Conservation (phyloP, 2,888 invertebrate genomes). For the Anthoptus insignis region DNA sequence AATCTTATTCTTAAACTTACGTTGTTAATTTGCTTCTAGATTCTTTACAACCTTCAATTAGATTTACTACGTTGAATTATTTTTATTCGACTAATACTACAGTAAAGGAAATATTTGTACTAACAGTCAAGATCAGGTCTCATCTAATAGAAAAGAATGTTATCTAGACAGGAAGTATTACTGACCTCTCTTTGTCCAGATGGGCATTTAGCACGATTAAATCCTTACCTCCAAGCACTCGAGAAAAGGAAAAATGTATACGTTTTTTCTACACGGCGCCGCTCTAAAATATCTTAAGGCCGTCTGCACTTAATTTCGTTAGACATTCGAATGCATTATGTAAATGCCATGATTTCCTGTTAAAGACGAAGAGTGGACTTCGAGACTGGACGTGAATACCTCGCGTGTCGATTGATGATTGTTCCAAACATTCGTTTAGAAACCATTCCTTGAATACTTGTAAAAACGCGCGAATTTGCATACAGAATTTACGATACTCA, state of each 20-base stretch:
- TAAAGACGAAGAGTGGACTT: constrained; percentile 56
- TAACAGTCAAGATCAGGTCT: too few species aligned
- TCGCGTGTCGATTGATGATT: constrained; percentile 67
- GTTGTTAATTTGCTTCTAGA: too few species aligned
- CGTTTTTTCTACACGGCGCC: constrained; percentile 64
- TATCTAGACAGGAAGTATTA: constrained; percentile 61
- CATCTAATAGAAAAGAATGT: constrained; percentile 51
- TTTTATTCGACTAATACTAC: too few species aligned
- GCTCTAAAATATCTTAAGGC: constrained; percentile 65
- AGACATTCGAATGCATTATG: constrained; percentile 79
- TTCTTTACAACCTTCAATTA: too few species aligned
- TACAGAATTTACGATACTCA: constrained; percentile 71
- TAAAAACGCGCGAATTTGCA: constrained; percentile 72
- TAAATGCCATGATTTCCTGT: constrained; percentile 75
- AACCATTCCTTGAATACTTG: constrained; percentile 65
- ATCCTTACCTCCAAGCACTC: constrained; percentile 38
- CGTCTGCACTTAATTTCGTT: constrained; percentile 65
- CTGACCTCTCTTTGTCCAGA: constrained; percentile 48
- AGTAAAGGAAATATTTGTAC: too few species aligned
- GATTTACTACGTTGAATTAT: too few species aligned
- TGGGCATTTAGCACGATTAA: constrained; percentile 47
- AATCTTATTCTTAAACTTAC: too few species aligned
- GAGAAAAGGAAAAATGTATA: constrained; percentile 42
- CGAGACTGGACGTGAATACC: constrained; percentile 60
- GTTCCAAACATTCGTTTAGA: constrained; percentile 58